These are phyloP conservation scores for Patella ulyssiponensis DNA, from an alignment of 2,888 invertebrate species.

Conservation along the genomic window DNA sequence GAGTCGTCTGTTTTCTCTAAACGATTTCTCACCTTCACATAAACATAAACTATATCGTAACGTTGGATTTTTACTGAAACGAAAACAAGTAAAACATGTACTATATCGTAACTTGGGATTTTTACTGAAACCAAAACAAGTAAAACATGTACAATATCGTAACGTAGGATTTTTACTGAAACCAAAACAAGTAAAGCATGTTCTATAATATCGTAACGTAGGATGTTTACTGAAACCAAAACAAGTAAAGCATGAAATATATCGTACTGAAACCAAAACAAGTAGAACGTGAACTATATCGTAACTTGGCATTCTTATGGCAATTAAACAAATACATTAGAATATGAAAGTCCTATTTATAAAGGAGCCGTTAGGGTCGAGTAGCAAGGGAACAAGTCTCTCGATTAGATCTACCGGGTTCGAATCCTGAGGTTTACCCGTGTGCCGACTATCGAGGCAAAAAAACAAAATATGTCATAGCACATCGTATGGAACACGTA, in stretches of 20 bases:
- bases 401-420: no score
- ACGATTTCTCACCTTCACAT: conserved; percentile 71
- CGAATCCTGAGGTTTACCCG: no score
- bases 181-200: conserved; percentile 47
- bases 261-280: conserved; percentile 65
- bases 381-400: no score
- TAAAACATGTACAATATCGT: conserved; percentile 43
- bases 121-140: conserved; percentile 56
- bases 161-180: conserved; percentile 70
- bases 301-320: no score
- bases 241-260: conserved; percentile 55
- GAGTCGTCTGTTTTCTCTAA: conserved; percentile 60
- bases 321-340: no score
- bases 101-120: conserved; percentile 72
- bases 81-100: conserved; percentile 46
- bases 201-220: conserved; percentile 70
- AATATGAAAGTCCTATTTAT: no score
- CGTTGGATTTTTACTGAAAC: conserved; percentile 69
- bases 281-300: conserved; percentile 45
- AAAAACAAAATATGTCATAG: no score
- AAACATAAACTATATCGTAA: conserved; percentile 72
- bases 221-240: conserved; percentile 65
- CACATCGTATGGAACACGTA: no score
- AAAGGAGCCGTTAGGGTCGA: no score
- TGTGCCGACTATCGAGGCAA: no score